Base-by-base conservation (phyloP, 2,797 vertebrate genomes). In the Xenopus petersii region DNA sequence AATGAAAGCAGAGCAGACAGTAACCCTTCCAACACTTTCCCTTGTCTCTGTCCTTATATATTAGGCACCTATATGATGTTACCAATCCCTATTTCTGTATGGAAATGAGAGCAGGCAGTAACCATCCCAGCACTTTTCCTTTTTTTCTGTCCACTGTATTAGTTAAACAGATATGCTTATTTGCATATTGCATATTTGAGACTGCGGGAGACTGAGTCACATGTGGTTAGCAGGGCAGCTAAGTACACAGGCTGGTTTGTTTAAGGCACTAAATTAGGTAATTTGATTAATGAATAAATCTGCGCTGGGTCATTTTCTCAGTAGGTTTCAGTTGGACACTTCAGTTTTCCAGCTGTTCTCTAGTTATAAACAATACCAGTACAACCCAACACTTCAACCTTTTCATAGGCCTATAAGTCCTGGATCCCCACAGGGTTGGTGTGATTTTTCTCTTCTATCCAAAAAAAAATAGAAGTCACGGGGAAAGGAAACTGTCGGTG, bases 271-370 rank as follows among this genome's bases (percentile, higher is more conserved):
- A 63, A 79, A 74, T 79, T 79, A 79, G 66, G 71, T 46, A 64
- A 60, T 61, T 64, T 79, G 71, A 79, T 79, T 79, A 70, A 79
- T 55, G 71, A 74, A 71, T 6, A 17, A 64, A 66, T 24, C 47
- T n/a, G 10, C 49, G 16, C 42, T 48, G 58, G 76, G 71, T 73
- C 71, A 61, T 15, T 17, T 30, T 60, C 60, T 59, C 70, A 13
- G 71, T 64, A 42, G 76, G 70, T 51, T 56, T 24, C 55, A 54
- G 66, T 46, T 60, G 51, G 61, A 33, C 66, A 70, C 71, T 65
- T 47, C 12, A 64, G 63, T 51, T 65, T 73, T 79, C 76, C 76
- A 79, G 71, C 76, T 79, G 76, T 74, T 79, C 48, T 26, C 46
- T 11, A 5, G 2, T 11, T 30, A 4, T 30, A 30, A 30, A 30